Conservation (phyloP, 1,140 invertebrate genomes). For the Drosophila sucinea region DNA sequence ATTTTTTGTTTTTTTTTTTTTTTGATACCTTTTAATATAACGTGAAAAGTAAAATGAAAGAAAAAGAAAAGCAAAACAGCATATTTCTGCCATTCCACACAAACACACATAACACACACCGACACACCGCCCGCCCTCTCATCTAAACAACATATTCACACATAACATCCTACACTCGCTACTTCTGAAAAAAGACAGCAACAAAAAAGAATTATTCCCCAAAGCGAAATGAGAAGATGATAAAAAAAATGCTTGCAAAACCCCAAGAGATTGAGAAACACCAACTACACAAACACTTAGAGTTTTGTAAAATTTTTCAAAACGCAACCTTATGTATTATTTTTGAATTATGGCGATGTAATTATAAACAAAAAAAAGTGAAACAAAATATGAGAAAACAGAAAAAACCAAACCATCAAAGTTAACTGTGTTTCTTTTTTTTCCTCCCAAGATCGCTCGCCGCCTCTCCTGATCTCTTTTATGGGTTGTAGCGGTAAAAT, state of each 20-base stretch:
- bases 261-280: slow-evolving; percentile 57
- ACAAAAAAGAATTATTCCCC: slow-evolving; percentile 51
- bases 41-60: slow-evolving; percentile 41
- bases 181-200: slow-evolving; percentile 37
- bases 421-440: slow-evolving; percentile 55
- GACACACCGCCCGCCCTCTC: slow-evolving; percentile 20
- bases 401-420: slow-evolving; percentile 55
- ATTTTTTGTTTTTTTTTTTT: slow-evolving; percentile 76
- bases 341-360: slow-evolving; percentile 78
- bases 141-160: slow-evolving; percentile 33
- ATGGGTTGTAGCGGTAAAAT: slow-evolving; percentile 14
- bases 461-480: not conserved
- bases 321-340: slow-evolving; percentile 78
- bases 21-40: slow-evolving; percentile 78
- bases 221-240: slow-evolving; percentile 50
- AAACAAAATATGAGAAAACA: slow-evolving; percentile 77
- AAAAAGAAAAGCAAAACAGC: slow-evolving; percentile 37
- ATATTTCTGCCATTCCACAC: slow-evolving; percentile 71
- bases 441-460: not conserved
- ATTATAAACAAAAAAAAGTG: slow-evolving; percentile 78
- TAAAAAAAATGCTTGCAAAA: slow-evolving; percentile 28
- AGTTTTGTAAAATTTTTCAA: slow-evolving; percentile 75
- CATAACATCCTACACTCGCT: slow-evolving; percentile 33
- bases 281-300: slow-evolving; percentile 51
- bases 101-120: slow-evolving; percentile 40